Evolutionary conservation across 2,113 vertebrate species (phyloP).

Genomic region (Mirounga angustirostris): DNA sequence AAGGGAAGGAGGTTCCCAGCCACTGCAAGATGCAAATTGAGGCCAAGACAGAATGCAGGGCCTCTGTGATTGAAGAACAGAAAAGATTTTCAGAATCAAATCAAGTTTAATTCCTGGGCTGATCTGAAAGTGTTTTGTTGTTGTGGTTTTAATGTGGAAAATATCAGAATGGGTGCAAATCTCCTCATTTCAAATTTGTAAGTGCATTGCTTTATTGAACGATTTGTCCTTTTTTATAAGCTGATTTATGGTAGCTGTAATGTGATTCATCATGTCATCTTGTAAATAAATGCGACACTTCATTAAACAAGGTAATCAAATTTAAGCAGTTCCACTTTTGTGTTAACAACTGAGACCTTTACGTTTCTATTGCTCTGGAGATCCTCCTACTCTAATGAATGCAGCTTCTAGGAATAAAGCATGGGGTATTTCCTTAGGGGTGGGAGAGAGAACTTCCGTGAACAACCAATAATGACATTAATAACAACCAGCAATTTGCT

Average conservation of each 20-base stretch:
- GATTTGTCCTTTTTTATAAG: slow-evolving; percentile 86
- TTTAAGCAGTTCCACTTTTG: slow-evolving; percentile 85
- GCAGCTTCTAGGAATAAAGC: slow-evolving; percentile 26
- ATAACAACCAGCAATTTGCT: slow-evolving; percentile 71
- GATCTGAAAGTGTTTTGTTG: slow-evolving; percentile 70
- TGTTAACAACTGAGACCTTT: slow-evolving; percentile 86
- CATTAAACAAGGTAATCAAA: slow-evolving; percentile 91
- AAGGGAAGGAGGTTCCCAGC: background rate
- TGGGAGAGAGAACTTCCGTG: slow-evolving; percentile 45
- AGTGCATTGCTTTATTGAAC: slow-evolving; percentile 82
- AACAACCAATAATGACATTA: slow-evolving; percentile 59
- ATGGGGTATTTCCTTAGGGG: slow-evolving; percentile 40
- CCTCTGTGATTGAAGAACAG: background rate
- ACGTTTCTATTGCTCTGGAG: slow-evolving; percentile 78
- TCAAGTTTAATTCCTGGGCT: slow-evolving; percentile 78
- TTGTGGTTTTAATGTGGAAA: slow-evolving; percentile 36
- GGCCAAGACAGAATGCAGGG: slow-evolving; percentile 52
- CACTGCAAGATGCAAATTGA: background rate
- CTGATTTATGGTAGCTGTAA: slow-evolving; percentile 86
- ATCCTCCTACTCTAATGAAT: slow-evolving; percentile 78
- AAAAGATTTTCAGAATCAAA: slow-evolving; percentile 61
- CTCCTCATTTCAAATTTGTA: slow-evolving; percentile 77
- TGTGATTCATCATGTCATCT: slow-evolving; percentile 88
- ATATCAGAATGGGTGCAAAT: slow-evolving; percentile 72
- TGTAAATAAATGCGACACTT: slow-evolving; percentile 90